A percentile compares a stretch with the other conserved stretches of the same genome.
Conservation (phyloP, 92 coral and sea anemone genomes). For the Pocillopora grandis region DNA sequence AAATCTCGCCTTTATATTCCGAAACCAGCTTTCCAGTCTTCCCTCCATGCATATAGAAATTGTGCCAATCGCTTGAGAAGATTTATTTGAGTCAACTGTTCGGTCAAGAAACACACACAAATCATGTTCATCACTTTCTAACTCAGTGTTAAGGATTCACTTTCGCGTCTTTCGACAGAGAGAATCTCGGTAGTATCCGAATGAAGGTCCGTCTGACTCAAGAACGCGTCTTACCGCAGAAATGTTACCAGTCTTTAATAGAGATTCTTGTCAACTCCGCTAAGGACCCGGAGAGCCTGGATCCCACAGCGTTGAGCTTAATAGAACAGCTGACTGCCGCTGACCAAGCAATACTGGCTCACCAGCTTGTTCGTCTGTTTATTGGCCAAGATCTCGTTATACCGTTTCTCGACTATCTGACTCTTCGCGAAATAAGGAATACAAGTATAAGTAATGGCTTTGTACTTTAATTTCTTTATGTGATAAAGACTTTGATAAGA, state of each 20-base stretch:
- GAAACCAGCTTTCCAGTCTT: no score
- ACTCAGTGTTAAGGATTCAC: not conserved
- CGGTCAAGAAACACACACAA: no score
- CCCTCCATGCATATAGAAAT: no score
- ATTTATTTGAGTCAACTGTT: no score
- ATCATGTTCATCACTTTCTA: not conserved
- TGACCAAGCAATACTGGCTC: constrained; percentile 83
- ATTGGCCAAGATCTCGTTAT: constrained; percentile 76
- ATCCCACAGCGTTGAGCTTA: constrained; percentile 69
- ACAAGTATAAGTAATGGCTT: constrained; percentile 63
- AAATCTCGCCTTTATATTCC: no score
- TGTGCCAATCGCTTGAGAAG: no score
- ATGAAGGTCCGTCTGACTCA: constrained; percentile 80
- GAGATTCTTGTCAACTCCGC: constrained; percentile 71
- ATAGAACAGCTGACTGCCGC: constrained; percentile 77
- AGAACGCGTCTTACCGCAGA: constrained; percentile 83
- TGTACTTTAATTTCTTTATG: not conserved
- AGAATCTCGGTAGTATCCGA: constrained; percentile 88
- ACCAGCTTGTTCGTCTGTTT: constrained; percentile 81
- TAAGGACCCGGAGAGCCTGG: constrained; percentile 42
- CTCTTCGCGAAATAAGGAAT: constrained; percentile 69
- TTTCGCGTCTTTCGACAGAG: constrained; percentile 46
- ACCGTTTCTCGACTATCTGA: constrained; percentile 77
- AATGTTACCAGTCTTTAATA: constrained; percentile 68
- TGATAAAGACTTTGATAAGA: no score